Base-by-base conservation (phyloP, 2,888 invertebrate species). In the Pemphredon lugubris region DNA sequence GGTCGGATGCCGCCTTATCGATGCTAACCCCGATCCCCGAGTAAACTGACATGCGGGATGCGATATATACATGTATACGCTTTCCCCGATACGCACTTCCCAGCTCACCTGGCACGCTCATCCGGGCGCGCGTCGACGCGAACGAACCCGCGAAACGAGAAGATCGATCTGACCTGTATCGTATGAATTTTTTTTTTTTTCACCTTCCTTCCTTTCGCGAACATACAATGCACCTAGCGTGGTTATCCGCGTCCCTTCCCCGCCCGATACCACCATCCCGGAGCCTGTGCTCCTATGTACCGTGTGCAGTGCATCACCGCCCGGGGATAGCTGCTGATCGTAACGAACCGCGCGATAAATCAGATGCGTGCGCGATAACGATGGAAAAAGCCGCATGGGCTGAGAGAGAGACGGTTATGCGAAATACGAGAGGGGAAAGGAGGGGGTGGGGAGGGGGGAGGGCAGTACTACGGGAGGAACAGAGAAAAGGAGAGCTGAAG, bases 141-240 rank as follows among this genome's bases (percentile, higher is more conserved):
- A 42, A 32, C 63, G 39, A 59, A 63, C 71, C 73, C 64, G 60
- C 70, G 74, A 73, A 69, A 66, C 68, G 54, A 63, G 57, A 70
- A 69, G 69, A 76, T 75, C 79, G 81, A 81, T 79, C 77, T 79
- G 80, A 77, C 61, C 74, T 74, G 68, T 75, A 69, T 44, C 69
- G 57, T 42, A 39, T 57, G 67, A 42, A 60, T 60, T 65, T 76
- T 75, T 65, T 59, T 58, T 60, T 65, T 76, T 75, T 65, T 59
- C 61, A 32, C 59, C 63, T 74, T 60, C 45, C 63, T 66, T 61
- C 55, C 66, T 48, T 60, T 30, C 55, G 32, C 26, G 48, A 23
- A 39, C 63, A 65, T 65, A 39, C 50, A 66, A 57, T 60, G 54
- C 50, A 67, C 63, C 60, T 57, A 63, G 73, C 40, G 54, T 57